Percentiles rank a stretch among this genome's conserved stretches.
Conservation (phyloP, 2,113 vertebrate genomes). For the Centropristis striata region DNA sequence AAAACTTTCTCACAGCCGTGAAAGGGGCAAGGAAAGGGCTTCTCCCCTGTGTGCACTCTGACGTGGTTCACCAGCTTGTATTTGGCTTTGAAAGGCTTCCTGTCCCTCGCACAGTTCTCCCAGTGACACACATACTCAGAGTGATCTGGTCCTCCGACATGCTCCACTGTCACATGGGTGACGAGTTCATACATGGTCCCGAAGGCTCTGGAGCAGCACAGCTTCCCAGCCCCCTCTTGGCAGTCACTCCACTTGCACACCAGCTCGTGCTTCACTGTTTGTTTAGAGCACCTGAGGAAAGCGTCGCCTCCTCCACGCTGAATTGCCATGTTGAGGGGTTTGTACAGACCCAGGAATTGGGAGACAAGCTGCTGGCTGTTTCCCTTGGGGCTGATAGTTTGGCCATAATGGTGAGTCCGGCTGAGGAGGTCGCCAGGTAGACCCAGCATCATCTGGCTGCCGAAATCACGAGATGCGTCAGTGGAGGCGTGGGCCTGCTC, state of each 20-base stretch:
- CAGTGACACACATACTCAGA: conserved; percentile 84
- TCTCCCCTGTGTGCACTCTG: conserved; percentile 83
- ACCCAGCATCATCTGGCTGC: conserved; percentile 81
- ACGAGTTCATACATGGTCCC: conserved; percentile 87
- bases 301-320: conserved; percentile 76
- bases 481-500: conserved; percentile 86
- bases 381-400: conserved; percentile 70
- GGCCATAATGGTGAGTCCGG: conserved; percentile 76
- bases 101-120: conserved; percentile 76
- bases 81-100: conserved; percentile 84
- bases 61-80: conserved; percentile 85
- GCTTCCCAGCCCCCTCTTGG: conserved; percentile 78
- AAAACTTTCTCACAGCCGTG: conserved; percentile 84
- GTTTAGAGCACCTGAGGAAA: conserved; percentile 79
- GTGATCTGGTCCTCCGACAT: conserved; percentile 85
- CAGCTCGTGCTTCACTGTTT: conserved; percentile 80
- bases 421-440: conserved; percentile 78
- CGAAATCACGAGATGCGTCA: conserved; percentile 74
- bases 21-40: conserved; percentile 80
- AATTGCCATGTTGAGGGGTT: conserved; percentile 80
- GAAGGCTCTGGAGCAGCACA: conserved; percentile 84
- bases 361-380: conserved; percentile 83
- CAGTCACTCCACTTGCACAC: conserved; percentile 86
- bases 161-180: conserved; percentile 86
- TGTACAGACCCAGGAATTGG: conserved; percentile 80